phyloP scores from a whole-genome alignment of 2,113 vertebrate genomes.

The Uria aalge region DNA sequence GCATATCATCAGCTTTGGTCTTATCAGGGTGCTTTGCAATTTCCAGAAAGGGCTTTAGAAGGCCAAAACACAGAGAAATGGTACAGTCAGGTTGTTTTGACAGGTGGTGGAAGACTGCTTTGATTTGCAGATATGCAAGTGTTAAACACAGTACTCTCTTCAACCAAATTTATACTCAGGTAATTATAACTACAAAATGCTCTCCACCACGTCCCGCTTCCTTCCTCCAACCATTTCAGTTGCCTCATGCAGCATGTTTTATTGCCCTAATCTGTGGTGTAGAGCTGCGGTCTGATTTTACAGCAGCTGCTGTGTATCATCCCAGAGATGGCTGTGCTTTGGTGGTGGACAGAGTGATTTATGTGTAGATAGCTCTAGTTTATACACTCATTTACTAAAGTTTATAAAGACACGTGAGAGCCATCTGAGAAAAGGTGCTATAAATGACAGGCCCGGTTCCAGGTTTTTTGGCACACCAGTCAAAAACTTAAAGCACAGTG shows the following conservation, averaged over 20 bases:
- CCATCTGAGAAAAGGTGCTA: slow-evolving; percentile 10
- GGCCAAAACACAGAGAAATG: background rate
- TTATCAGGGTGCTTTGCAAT: background rate
- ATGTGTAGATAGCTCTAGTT: background rate
- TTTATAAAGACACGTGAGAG: slow-evolving; percentile 45
- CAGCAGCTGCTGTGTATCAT: slow-evolving; percentile 24
- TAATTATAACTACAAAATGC: background rate
- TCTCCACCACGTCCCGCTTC: background rate
- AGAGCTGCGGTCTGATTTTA: slow-evolving; percentile 24
- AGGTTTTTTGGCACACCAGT: background rate
- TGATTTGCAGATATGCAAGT: background rate
- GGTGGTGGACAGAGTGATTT: slow-evolving; percentile 30
- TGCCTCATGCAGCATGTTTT: slow-evolving; percentile 5
- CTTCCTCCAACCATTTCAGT: background rate
- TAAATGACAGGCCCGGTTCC: background rate
- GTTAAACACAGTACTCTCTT: background rate
- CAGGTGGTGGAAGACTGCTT: background rate
- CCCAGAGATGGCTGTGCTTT: slow-evolving; percentile 13
- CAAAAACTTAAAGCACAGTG: background rate
- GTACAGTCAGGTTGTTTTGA: background rate
- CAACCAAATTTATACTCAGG: background rate
- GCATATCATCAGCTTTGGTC: background rate
- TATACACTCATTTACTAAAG: slow-evolving; percentile 28
- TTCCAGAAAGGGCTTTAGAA: background rate
- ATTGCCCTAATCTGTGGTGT: background rate